These are phyloP conservation scores for Xiphorhynchus erythropygius DNA, from an alignment of 2,797 vertebrate species.

Conservation along the genomic window DNA sequence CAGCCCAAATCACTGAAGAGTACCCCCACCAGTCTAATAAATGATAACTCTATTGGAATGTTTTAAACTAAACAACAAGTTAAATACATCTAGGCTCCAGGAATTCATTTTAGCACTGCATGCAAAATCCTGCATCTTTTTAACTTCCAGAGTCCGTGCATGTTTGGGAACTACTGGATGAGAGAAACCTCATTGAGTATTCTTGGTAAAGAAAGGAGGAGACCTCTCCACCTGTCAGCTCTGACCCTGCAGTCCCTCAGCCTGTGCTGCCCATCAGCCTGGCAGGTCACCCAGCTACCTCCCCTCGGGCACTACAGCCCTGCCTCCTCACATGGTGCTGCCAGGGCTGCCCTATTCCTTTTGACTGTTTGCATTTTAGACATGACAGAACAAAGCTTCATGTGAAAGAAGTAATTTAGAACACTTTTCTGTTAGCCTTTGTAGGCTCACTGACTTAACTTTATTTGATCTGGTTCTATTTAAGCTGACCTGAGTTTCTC, in stretches of 20 bases:
- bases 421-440: not conserved
- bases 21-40: not conserved
- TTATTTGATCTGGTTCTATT: not conserved
- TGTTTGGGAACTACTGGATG: not conserved
- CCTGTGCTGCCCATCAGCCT: not conserved
- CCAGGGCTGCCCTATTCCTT: not conserved
- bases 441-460: not conserved
- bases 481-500: not conserved
- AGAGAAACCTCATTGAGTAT: not conserved
- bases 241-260: fast-evolving
- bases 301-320: not conserved
- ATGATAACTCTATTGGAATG: not conserved
- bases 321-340: not conserved
- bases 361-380: not conserved
- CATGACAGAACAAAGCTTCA: not conserved
- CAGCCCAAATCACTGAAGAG: not conserved
- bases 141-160: not conserved
- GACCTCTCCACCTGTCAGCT: not conserved
- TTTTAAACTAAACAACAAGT: not conserved
- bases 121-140: not conserved
- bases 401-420: not conserved
- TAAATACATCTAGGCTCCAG: not conserved
- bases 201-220: not conserved
- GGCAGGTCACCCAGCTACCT: not conserved
- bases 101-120: not conserved